A percentile compares a stretch with the other conserved stretches of the same genome.
Evolutionary conservation across 2,797 vertebrate genomes (phyloP).

Genomic region (Sebastes dallii): DNA sequence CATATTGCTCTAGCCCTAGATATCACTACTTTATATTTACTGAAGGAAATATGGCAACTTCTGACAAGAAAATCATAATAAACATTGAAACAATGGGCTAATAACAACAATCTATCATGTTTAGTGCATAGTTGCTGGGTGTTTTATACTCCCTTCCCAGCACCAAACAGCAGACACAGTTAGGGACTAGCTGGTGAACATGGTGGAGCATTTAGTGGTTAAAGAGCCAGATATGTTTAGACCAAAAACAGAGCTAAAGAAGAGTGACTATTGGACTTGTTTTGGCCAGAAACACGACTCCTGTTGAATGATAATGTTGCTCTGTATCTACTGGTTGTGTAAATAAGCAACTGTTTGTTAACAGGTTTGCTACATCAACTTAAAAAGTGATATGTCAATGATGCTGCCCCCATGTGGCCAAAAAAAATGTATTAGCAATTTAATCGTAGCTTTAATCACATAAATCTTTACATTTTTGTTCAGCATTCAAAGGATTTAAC

Average conservation of each 20-base stretch:
- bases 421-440: too few relatives aligned
- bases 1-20: background rate
- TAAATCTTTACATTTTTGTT: too few relatives aligned
- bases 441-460: too few relatives aligned
- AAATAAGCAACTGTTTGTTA: too few relatives aligned
- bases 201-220: too few relatives aligned
- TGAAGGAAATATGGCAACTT: background rate
- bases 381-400: background rate
- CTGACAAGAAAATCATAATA: background rate
- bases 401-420: background rate
- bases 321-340: too few relatives aligned
- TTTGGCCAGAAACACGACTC: too few relatives aligned
- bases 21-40: background rate
- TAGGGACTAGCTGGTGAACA: too few relatives aligned
- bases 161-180: background rate
- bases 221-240: too few relatives aligned
- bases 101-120: background rate
- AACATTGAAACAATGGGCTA: background rate
- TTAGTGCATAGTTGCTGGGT: background rate
- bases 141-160: background rate
- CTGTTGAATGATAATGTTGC: too few relatives aligned
- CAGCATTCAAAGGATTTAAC: background rate
- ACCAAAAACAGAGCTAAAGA: too few relatives aligned
- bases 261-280: too few relatives aligned
- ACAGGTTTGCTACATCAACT: background rate